phyloP scores from a whole-genome alignment of 2,797 vertebrate species.

The Oryzias sinensis region DNA sequence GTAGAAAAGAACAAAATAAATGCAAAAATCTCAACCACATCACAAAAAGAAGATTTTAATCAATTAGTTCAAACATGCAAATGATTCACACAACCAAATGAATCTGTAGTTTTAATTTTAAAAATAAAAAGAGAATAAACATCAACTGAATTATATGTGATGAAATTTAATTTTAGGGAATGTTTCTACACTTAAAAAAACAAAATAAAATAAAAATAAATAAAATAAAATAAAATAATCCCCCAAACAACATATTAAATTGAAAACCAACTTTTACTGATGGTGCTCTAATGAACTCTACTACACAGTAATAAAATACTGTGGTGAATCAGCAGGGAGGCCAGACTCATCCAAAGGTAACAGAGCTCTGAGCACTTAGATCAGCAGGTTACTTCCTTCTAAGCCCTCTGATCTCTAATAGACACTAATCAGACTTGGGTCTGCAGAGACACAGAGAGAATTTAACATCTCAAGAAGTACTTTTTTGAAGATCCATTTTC shows the following conservation, averaged over 20 bases:
- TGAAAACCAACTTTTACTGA: constrained; percentile 77
- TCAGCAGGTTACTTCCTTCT: constrained; percentile 87
- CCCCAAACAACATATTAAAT: constrained; percentile 61
- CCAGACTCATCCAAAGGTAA: constrained; percentile 89
- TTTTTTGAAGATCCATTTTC: not conserved
- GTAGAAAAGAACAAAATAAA: too few relatives aligned
- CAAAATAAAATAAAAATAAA: too few relatives aligned
- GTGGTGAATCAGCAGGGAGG: constrained; percentile 79
- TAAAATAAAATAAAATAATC: not conserved
- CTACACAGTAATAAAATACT: constrained; percentile 81
- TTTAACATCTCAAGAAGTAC: constrained; percentile 11
- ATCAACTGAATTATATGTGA: too few relatives aligned
- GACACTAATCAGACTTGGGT: constrained; percentile 86
- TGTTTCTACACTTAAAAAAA: too few relatives aligned
- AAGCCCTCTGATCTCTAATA: constrained; percentile 85
- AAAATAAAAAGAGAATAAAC: too few relatives aligned
- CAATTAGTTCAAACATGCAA: too few relatives aligned
- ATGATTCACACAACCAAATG: too few relatives aligned
- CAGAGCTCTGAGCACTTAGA: constrained; percentile 81
- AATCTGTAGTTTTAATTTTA: too few relatives aligned
- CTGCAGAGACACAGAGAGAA: constrained; percentile 72
- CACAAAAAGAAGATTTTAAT: too few relatives aligned
- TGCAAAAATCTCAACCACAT: too few relatives aligned
- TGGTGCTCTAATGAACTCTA: constrained; percentile 81
- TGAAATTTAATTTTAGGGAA: too few relatives aligned